These are phyloP conservation scores for Acrocephalus arundinaceus DNA, from an alignment of 2,113 vertebrate species.

Conservation along the genomic window DNA sequence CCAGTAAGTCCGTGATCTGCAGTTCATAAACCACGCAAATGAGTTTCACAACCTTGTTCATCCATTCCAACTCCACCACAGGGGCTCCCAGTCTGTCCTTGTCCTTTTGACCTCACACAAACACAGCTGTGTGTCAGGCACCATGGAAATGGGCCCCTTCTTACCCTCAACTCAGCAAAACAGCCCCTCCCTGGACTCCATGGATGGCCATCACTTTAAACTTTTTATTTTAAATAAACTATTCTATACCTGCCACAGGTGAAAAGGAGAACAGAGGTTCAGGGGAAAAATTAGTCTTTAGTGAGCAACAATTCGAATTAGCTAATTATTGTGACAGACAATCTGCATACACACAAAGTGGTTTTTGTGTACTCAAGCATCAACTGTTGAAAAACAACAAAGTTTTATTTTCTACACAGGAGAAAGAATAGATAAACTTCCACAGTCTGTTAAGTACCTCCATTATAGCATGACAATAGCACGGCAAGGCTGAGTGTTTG, in stretches of 20 bases:
- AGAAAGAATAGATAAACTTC: neutral
- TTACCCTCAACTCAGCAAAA: neutral
- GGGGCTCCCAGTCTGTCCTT: neutral
- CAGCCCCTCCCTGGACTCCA: neutral
- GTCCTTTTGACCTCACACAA: neutral
- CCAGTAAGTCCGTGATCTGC: neutral
- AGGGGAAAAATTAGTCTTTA: neutral
- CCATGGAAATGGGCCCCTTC: neutral
- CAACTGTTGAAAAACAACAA: neutral
- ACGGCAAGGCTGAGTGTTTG: neutral
- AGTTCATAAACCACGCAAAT: rapidly evolving
- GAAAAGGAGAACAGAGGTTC: neutral
- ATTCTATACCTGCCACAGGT: neutral
- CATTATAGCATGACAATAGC: neutral
- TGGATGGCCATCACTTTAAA: neutral
- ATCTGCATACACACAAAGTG: neutral
- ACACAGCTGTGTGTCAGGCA: neutral
- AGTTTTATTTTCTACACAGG: neutral
- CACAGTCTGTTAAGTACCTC: neutral
- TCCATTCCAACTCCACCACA: neutral
- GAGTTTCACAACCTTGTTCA: neutral
- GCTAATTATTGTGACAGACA: neutral
- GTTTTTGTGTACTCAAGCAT: neutral
- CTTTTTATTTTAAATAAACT: neutral
- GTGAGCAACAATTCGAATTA: neutral